Base-by-base conservation (phyloP, 1,140 invertebrate genomes). In the Zaprionus lachaisei region DNA sequence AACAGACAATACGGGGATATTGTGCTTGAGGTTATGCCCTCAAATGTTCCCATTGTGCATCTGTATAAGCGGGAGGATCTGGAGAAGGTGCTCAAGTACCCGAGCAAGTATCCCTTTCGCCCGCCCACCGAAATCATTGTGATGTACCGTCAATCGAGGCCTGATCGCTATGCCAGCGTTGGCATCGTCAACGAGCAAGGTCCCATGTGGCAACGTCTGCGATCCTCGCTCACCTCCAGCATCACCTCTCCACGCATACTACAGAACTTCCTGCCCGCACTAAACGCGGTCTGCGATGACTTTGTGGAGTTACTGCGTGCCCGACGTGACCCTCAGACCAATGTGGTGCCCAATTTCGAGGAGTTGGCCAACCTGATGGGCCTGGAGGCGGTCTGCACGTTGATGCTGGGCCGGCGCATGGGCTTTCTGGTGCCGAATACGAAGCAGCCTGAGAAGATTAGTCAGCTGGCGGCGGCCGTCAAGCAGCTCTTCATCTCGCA, bases 101-200 rank as follows among this genome's bases (percentile, higher is more conserved):
- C 94, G 2, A 95, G 95, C 37, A 95, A 95, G 81, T 96, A 95
- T 87, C 97, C 98, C 0, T 94, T 96, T 70, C 94, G 98, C 31
- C 97, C 97, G 26, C 96, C 96, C 24, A 97, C 97, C 3, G 96
- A 97, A 92, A 96, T 97, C 60, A 95, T 97, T 44, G 95, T 96
- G 9, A 94, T 95, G 80, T 98, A 98, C 92, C 94, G 97, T 17
- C 94, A 93, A 34, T 95, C 94, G n/a, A 94, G 96, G 14, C 96
- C 95, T 1, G 97, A 97, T 92, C 94, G 96, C 89, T 98, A 97
- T 92, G 95, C 96, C 20, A 96, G 95, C 80, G 94, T 95, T 34
- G 97, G 97, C 71, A 94, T 97, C 38, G 95, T 96, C 14, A 97
- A 97, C 92, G 96, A 97, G 95, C 96, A 97, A 93, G 97, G 97